These are phyloP conservation scores for Platysteira castanea DNA, from an alignment of 2,113 vertebrate genomes.

Conservation along the genomic window DNA sequence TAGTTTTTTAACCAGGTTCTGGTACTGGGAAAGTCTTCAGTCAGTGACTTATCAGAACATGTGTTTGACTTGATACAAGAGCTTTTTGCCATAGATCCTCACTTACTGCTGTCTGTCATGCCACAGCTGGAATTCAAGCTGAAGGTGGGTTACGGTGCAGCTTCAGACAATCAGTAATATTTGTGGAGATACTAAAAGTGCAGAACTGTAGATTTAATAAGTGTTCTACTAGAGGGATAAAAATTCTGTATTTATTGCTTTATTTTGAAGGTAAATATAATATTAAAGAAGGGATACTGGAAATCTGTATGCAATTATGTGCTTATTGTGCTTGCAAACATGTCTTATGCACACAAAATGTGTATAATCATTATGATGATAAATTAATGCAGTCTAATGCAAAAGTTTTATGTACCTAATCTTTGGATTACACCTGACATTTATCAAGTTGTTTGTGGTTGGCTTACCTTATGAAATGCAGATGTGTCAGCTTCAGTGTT, in stretches of 20 bases:
- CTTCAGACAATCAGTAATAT: neutral
- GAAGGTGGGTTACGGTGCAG: slow-evolving; percentile 76
- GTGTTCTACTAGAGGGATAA: neutral
- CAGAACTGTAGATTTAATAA: neutral
- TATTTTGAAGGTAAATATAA: neutral
- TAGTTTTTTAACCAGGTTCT: slow-evolving; percentile 99
- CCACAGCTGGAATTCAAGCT: slow-evolving; percentile 98
- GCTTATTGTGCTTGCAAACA: neutral
- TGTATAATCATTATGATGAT: neutral
- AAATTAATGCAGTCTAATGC: neutral
- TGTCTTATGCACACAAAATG: neutral
- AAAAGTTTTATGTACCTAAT: neutral
- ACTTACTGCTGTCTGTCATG: slow-evolving; percentile 95
- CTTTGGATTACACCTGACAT: neutral
- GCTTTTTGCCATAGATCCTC: slow-evolving; percentile 95
- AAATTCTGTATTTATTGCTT: neutral
- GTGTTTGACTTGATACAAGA: slow-evolving; percentile 99
- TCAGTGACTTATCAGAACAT: slow-evolving; percentile 97
- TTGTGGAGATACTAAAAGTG: neutral
- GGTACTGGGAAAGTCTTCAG: slow-evolving; percentile 96
- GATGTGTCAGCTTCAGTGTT: neutral
- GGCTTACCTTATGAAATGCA: neutral
- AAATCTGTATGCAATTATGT: neutral
- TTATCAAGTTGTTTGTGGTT: neutral
- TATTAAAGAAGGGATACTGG: neutral